phyloP scores from a whole-genome alignment of 2,888 invertebrate species.

The Rhingia rostrata region DNA sequence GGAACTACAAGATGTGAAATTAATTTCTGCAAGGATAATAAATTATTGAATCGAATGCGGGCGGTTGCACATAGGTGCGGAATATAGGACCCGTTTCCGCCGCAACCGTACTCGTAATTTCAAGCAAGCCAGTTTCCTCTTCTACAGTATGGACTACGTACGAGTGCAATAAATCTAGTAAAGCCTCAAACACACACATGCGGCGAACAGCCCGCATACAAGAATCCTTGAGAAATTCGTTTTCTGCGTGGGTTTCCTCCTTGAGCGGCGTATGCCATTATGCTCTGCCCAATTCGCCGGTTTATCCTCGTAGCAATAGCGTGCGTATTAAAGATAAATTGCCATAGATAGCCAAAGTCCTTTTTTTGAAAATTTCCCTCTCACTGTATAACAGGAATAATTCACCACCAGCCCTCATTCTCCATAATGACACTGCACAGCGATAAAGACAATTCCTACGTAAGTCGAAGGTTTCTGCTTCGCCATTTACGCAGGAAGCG shows the following conservation, averaged over 20 bases:
- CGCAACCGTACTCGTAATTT: constrained; percentile 60
- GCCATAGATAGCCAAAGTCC: constrained; percentile 58
- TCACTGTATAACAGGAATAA: background rate
- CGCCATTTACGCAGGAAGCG: constrained; percentile 67
- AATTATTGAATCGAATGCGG: constrained; percentile 67
- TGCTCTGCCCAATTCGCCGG: constrained; percentile 58
- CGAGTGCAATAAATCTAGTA: constrained; percentile 46
- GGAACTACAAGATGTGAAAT: constrained; percentile 63
- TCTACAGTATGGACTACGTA: background rate
- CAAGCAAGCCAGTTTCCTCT: constrained; percentile 51
- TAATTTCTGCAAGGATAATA: constrained; percentile 69
- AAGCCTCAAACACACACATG: constrained; percentile 4
- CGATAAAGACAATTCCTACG: constrained; percentile 58
- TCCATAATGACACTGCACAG: constrained; percentile 64
- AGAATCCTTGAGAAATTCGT: constrained; percentile 65
- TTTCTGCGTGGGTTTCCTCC: constrained; percentile 65
- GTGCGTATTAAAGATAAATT: constrained; percentile 74
- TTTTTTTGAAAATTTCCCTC: constrained; percentile 39
- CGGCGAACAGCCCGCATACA: background rate
- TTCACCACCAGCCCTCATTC: constrained; percentile 3
- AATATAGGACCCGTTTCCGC: constrained; percentile 69
- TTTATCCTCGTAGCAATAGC: constrained; percentile 70
- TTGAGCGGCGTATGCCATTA: constrained; percentile 36
- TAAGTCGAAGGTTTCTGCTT: constrained; percentile 38
- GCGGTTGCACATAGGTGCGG: constrained; percentile 70